Base-by-base conservation (phyloP, 2,888 invertebrate species). In the Campoplex nolae region DNA sequence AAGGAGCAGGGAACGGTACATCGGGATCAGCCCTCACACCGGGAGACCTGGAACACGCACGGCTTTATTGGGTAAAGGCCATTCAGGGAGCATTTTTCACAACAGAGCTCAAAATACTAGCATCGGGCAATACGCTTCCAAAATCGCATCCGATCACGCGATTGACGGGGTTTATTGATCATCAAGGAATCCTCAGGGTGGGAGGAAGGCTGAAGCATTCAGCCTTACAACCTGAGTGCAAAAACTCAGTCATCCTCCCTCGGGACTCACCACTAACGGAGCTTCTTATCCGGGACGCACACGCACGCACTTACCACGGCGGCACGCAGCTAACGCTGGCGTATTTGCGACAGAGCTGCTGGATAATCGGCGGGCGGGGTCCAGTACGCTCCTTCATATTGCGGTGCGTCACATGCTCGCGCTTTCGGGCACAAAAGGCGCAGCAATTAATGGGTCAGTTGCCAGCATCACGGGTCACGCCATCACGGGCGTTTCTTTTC, bases 311-410 rank as follows among this genome's bases (percentile, higher is more conserved):
- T 11, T 11, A 42, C 13, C 56, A 75, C 75, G 75, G 75, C 1
- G 75, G 58, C 3, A 58, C 58, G 1, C 58, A 75, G 6, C 13
- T 75, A 7, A 75, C 75, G 0, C 6, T 75, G 38, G 48, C 45
- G 0, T 16, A 16, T 11, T 28, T 87, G 4, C 48, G 87, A 23
- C 65, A 42, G 38, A 32, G n/a, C 16, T 87, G 13, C 68, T 87
- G 84, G 87, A 81, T 84, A 7, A 76, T 87, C n/a, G 87, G 81
- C 1, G 84, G 87, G 7, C 48, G 84, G 42, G 42, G 16, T 18
- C 82, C 87, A 18, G 74, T 87, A 3, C 32, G 71, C 32, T 84
- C 84, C 1, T 81, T 18, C 65, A 87, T 87, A 8, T 54, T 79
- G 28, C 51, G 67, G 2, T 86, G 80, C 58, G 58, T 38, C n/a